Base-by-base conservation (phyloP, 2,113 vertebrate species). In the Uria aalge region DNA sequence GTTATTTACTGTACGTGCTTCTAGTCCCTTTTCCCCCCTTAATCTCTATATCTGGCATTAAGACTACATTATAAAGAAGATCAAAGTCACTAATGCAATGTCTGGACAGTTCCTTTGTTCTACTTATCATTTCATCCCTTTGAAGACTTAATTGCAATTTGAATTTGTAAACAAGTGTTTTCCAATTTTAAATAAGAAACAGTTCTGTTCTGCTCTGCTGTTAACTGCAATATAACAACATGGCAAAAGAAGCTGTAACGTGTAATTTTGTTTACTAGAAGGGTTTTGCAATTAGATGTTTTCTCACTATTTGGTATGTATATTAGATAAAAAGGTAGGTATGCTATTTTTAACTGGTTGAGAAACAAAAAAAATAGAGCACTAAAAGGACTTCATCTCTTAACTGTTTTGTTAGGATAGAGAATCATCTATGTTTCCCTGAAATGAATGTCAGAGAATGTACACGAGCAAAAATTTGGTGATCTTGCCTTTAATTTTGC, bases 101-200 rank as follows among this genome's bases (percentile, higher is more conserved):
- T 96, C 95, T 96, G 96, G 88, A 83, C 88, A 76, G 57, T 88
- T 94, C 56, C 60, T 96, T 93, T 96, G 71, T 94, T 96, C 75
- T 90, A 15, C 57, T 95, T 96, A 76, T 36, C 12, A 36, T 53
- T 90, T 90, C 71, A 86, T 88, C 75, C 45, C 82, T 96, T 96
- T 95, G 92, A 94, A 93, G 88, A 85, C 38, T 88, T 95, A 76
- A 79, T 83, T 85, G 48, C 75, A 76, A 92, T 93, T 92, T 90
- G 48, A 79, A 85, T 90, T 78, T 75, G n/a, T 67, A 68, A 93
- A 72, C 52, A 75, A 76, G 11, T 76, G 23, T 76, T 90, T 90
- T 93, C 53, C 26, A 74, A 3, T 74, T 85, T 67, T 55, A 84
- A 77, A 62, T 45, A 86, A 87, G 62, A 30, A 80, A 29, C 36